Conservation (phyloP, 1,140 invertebrate genomes). For the Kradibia gibbosae region DNA sequence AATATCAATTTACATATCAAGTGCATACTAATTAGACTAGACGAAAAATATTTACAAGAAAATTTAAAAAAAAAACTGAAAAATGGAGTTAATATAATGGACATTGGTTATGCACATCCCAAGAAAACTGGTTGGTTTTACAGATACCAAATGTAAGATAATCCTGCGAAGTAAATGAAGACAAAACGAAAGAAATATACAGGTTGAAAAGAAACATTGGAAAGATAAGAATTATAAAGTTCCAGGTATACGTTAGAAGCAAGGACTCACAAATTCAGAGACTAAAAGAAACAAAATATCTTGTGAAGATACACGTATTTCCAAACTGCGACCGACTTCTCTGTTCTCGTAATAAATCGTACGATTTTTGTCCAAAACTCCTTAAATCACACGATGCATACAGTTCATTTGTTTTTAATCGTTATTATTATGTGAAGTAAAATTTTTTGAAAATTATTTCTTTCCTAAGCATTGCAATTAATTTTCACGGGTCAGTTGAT, state of each 20-base stretch:
- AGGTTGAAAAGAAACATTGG: not conserved
- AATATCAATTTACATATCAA: too few species aligned
- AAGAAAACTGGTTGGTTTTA: constrained; percentile 9
- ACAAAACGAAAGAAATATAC: not conserved
- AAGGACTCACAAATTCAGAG: constrained; percentile 1
- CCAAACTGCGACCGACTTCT: not conserved
- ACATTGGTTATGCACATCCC: not conserved
- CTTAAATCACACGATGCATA: not conserved
- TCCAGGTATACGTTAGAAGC: constrained; percentile 1
- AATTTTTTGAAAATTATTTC: not conserved
- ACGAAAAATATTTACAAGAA: too few species aligned
- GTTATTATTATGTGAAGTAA: not conserved
- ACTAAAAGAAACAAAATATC: constrained; percentile 9
- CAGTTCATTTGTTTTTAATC: not conserved
- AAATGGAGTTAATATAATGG: not conserved
- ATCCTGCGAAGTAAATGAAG: not conserved
- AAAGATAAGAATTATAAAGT: constrained; percentile 16
- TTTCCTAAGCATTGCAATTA: not conserved
- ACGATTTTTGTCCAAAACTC: not conserved
- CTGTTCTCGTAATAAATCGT: not conserved
- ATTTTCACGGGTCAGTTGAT: not conserved
- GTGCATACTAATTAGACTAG: too few species aligned
- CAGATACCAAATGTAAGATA: constrained; percentile 11
- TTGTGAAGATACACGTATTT: not conserved
- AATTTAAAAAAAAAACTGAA: too few species aligned